Evolutionary conservation across 2,888 invertebrate species (phyloP).

Genomic region (Dexiosoma caninum): DNA sequence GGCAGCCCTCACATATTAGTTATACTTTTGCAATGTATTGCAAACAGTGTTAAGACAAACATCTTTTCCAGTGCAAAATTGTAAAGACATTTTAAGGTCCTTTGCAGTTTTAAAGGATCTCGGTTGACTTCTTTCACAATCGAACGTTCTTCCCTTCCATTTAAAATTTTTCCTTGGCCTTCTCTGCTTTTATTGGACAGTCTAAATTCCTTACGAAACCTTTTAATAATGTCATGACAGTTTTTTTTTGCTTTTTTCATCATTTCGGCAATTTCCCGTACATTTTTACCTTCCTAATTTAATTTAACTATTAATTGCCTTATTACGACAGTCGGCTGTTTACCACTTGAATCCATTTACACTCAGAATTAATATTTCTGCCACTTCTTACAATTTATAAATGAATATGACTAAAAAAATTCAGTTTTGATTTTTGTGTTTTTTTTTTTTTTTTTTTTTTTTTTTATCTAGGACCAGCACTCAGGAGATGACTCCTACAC

Average conservation of each 20-base stretch:
- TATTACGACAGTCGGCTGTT: constrained; percentile 18
- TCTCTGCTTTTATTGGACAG: constrained; percentile 43
- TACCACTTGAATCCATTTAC: not conserved
- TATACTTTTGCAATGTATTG: not conserved
- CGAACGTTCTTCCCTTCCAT: constrained; percentile 17
- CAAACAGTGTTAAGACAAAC: too few species aligned
- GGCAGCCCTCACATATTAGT: not conserved
- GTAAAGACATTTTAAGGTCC: not conserved
- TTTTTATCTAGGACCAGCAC: too few species aligned
- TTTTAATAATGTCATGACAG: not conserved
- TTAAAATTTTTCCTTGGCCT: constrained; percentile 32
- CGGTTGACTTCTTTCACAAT: constrained; percentile 29
- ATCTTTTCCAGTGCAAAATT: not conserved
- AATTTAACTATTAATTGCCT: constrained; percentile 33
- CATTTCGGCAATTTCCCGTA: constrained; percentile 38
- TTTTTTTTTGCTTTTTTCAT: not conserved
- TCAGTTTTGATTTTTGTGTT: too few species aligned
- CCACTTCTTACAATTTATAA: not conserved
- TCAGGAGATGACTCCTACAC: too few species aligned
- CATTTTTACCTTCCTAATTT: constrained; percentile 23
- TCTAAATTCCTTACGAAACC: constrained; percentile 17
- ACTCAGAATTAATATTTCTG: not conserved
- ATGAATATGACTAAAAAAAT: too few species aligned
- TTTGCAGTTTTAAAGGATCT: not conserved
- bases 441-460: too few species aligned